Conservation (phyloP, 2,888 invertebrate genomes). For the Eupithecia subumbrata region DNA sequence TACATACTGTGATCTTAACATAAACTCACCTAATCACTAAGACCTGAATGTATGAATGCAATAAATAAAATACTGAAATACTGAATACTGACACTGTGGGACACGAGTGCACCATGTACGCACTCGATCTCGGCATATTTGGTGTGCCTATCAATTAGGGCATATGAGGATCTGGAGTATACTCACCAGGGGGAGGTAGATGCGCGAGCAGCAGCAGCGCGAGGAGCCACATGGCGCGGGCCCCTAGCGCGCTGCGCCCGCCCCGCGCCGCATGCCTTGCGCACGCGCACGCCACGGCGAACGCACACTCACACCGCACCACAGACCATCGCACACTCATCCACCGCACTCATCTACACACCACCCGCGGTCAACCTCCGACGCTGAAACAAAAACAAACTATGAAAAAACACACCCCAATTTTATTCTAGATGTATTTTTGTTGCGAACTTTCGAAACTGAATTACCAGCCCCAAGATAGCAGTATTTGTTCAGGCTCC, state of each 20-base stretch:
- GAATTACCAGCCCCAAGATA: constrained; percentile 36
- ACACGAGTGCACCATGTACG: too few relatives aligned
- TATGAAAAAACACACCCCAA: neutral
- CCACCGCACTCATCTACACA: neutral
- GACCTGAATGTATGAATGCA: too few relatives aligned
- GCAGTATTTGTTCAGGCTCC: constrained; percentile 43
- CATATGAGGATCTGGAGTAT: neutral
- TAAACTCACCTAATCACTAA: too few relatives aligned
- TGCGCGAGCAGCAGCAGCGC: constrained; percentile 70
- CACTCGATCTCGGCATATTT: too few relatives aligned
- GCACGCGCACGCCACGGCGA: constrained; percentile 44
- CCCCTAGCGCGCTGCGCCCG: constrained; percentile 50
- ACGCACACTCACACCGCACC: constrained; percentile 44
- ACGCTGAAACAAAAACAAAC: neutral
- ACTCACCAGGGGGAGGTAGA: constrained; percentile 66
- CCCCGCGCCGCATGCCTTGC: constrained; percentile 55
- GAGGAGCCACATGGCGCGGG: constrained; percentile 63
- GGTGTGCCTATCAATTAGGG: neutral
- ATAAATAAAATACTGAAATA: too few relatives aligned
- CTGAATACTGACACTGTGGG: too few relatives aligned
- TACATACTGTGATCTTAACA: too few relatives aligned
- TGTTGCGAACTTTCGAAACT: constrained; percentile 38
- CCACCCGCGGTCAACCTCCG: neutral
- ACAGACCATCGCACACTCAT: constrained; percentile 11
- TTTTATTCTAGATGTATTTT: constrained; percentile 37